Conservation (phyloP, 2,113 vertebrate genomes). For the Myrmophylax atrothorax region DNA sequence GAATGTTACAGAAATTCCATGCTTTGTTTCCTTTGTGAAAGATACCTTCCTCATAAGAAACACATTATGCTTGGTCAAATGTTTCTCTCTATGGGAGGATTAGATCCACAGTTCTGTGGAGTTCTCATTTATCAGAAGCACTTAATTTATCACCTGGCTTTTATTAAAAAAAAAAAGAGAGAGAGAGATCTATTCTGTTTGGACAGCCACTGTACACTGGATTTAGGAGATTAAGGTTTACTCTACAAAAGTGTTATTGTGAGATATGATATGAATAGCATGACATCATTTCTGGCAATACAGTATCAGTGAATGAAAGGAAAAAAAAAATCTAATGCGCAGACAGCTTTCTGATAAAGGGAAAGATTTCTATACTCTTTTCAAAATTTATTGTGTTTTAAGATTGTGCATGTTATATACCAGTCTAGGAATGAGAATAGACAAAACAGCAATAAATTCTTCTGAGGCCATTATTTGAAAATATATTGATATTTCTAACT, state of each 20-base stretch:
- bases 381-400: background rate
- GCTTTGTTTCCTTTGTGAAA: constrained; percentile 48
- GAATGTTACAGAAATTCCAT: constrained; percentile 49
- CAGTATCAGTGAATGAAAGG: constrained; percentile 8
- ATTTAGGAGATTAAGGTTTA: constrained; percentile 61
- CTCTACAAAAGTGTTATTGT: constrained; percentile 60
- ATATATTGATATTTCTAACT: background rate
- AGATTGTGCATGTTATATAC: background rate
- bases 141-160: constrained; percentile 68
- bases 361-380: background rate
- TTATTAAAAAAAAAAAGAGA: constrained; percentile 51
- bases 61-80: constrained; percentile 52
- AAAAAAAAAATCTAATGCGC: background rate
- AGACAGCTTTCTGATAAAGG: constrained; percentile 24
- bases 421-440: constrained; percentile 36
- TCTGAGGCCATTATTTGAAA: constrained; percentile 8
- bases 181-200: constrained; percentile 39
- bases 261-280: constrained; percentile 62
- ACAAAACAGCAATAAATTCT: constrained; percentile 51
- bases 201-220: constrained; percentile 46
- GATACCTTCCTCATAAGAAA: constrained; percentile 58
- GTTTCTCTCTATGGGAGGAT: constrained; percentile 52
- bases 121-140: constrained; percentile 68
- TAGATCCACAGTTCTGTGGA: constrained; percentile 28
- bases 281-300: constrained; percentile 64